Evolutionary conservation across 2,888 invertebrate genomes (phyloP), one percentile per base, ranked within the genome.

Genomic region (Strigamia transsilvanica): DNA sequence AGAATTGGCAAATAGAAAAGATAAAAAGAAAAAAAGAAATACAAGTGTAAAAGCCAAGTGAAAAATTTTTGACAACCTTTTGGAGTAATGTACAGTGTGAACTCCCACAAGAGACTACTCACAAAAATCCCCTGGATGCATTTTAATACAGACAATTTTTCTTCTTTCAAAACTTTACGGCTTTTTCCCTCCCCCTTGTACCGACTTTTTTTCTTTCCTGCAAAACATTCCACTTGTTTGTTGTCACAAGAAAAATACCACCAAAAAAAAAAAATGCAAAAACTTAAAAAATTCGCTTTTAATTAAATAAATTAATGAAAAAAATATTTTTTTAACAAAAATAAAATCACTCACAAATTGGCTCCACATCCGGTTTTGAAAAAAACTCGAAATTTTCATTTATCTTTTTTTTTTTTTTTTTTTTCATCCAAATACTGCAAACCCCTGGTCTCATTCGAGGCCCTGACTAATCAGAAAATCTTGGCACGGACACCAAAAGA

Each of bases 381-480:
- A 66, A 66, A 18, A n/a, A 66, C 61, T n/a, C 1, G 18, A 61
- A 66, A 66, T 66, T 66, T 66, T 66, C 61, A 66, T 66, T 66
- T 66, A 6, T 7, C 18, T 18, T 66, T 66, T 66, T 66, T 21
- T 66, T 66, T 66, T 18, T 21, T 66, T 12, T 18, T 21, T 61
- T 10, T n/a, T 18, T n/a, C 18, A 7, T n/a, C 6, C 61, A 66
- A 66, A 21, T 66, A 66, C 61, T 66, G 18, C 61, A 66, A 66
- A 66, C n/a, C 61, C 61, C 61, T 10, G 21, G 61, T 66, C 61
- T 66, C 61, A 66, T 23, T 66, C 61, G 23, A 66, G 61, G 21
- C 61, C 61, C 61, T 66, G 61, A 66, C 61, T 66, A 66, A 66
- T 66, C 61, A 66, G 61, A 66, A 66, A 66, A 66, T 66, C 61